Evolutionary conservation across 2,888 invertebrate species (phyloP).

Genomic region (Campaea margaritaria): DNA sequence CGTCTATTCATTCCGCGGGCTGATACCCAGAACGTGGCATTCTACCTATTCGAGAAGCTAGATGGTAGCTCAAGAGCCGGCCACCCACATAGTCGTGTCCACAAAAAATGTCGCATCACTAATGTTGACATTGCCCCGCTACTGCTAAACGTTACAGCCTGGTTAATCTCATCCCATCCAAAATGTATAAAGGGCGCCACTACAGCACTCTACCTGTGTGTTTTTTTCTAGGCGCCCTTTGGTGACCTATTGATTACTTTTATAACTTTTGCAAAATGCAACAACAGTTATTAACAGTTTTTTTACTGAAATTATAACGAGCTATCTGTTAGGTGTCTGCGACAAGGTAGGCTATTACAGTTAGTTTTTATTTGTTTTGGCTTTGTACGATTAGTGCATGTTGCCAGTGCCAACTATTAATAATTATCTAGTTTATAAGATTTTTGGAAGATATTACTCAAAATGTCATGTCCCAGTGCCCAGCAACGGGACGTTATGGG

Average conservation of each 20-base stretch:
- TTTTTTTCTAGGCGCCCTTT: constrained; percentile 5
- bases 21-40: constrained; percentile 15
- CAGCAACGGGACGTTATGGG: no score
- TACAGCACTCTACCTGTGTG: constrained; percentile 7
- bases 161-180: constrained; percentile 61
- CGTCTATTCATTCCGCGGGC: constrained; percentile 1
- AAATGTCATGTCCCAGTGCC: no score
- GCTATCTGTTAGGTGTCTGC: no score
- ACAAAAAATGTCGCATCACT: constrained; percentile 70
- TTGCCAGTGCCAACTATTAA: no score
- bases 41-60: constrained; percentile 11
- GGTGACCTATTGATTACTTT: background rate
- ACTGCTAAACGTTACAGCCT: constrained; percentile 72
- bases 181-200: constrained; percentile 28
- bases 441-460: no score
- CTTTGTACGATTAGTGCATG: no score
- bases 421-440: no score
- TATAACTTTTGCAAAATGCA: no score
- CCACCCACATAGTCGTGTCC: constrained; percentile 69
- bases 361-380: no score
- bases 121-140: constrained; percentile 69
- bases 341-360: no score
- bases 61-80: constrained; percentile 39
- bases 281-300: no score
- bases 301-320: no score